Conservation (phyloP, 2,888 invertebrate genomes). For the Leptura quadrifasciata region DNA sequence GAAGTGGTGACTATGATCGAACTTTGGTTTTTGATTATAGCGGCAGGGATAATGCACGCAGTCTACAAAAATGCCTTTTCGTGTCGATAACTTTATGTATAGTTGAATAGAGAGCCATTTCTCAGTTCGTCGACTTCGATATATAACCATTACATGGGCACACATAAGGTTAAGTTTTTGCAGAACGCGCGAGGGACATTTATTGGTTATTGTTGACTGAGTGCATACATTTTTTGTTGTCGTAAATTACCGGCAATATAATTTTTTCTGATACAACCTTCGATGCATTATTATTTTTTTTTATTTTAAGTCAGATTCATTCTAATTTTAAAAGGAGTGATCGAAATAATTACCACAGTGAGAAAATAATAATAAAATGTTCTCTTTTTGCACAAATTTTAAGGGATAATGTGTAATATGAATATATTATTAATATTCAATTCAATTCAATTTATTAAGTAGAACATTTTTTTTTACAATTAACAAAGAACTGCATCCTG, state of each 20-base stretch:
- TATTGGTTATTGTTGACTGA: background rate
- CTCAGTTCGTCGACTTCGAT: background rate
- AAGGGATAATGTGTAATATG: no score
- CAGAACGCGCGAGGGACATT: background rate
- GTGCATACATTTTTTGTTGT: background rate
- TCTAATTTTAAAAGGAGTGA: background rate
- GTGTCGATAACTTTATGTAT: background rate
- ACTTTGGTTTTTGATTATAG: slow-evolving; percentile 7
- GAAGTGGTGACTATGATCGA: slow-evolving; percentile 14
- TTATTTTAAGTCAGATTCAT: background rate
- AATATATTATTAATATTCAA: no score
- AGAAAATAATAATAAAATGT: background rate
- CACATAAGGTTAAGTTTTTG: slow-evolving; percentile 14
- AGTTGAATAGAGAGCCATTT: background rate
- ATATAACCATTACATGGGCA: background rate
- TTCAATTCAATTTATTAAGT: no score
- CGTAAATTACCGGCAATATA: background rate
- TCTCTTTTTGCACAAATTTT: no score
- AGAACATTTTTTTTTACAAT: no score
- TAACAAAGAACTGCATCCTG: no score
- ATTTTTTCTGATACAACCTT: background rate
- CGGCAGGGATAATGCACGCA: slow-evolving; percentile 9
- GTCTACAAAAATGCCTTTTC: slow-evolving; percentile 25
- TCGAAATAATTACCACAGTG: no score
- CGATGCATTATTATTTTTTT: background rate